Evolutionary conservation across 1,140 invertebrate genomes (phyloP).

Genomic region (Nasonia giraulti): DNA sequence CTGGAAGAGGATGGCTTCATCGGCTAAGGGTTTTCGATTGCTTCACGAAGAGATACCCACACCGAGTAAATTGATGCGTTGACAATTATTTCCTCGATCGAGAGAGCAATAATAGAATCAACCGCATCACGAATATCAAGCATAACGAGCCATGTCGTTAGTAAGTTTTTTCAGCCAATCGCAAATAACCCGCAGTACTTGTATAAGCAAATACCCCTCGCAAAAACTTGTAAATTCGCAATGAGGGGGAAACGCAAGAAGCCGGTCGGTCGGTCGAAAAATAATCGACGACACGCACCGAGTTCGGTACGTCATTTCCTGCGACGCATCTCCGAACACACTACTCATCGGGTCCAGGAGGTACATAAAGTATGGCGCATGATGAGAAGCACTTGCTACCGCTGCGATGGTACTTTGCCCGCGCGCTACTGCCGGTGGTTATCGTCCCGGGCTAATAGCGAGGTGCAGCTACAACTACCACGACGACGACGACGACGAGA

Average conservation of each 20-base stretch:
- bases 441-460: constrained; percentile 63
- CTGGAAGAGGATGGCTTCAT: not conserved
- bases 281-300: not conserved
- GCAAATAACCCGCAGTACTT: not conserved
- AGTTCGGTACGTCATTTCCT: constrained; percentile 8
- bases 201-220: not conserved
- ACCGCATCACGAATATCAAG: too few relatives aligned
- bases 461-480: constrained; percentile 58
- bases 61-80: too few relatives aligned
- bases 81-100: too few relatives aligned
- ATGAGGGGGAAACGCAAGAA: not conserved
- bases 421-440: constrained; percentile 49
- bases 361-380: constrained; percentile 40
- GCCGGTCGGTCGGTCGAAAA: not conserved
- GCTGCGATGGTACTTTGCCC: constrained; percentile 37
- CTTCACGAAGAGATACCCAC: too few relatives aligned
- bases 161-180: not conserved
- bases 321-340: not conserved
- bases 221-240: constrained; percentile 35
- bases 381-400: constrained; percentile 63
- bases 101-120: too few relatives aligned
- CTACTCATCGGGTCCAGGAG: too few relatives aligned
- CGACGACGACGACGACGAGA: constrained; percentile 53
- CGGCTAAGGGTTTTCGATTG: not conserved
- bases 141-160: too few relatives aligned